Conservation (phyloP, 2,797 vertebrate genomes). For the Esox lucius region DNA sequence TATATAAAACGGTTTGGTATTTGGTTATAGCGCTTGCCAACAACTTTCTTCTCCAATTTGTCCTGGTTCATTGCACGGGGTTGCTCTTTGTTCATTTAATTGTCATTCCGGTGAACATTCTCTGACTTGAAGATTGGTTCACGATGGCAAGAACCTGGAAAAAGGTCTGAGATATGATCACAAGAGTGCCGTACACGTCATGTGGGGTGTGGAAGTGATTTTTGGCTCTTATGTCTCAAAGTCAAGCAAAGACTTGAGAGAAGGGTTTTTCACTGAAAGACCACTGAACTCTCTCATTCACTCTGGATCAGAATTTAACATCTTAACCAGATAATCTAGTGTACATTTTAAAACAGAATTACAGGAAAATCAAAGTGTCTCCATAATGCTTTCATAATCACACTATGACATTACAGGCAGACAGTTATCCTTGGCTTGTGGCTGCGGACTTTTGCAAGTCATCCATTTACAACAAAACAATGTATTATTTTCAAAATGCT, state of each 20-base stretch:
- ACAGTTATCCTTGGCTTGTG: neutral
- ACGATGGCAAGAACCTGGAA: slow-evolving; percentile 59
- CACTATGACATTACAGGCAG: neutral
- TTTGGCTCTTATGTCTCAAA: slow-evolving; percentile 58
- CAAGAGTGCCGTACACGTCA: slow-evolving; percentile 46
- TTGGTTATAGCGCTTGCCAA: slow-evolving; percentile 61
- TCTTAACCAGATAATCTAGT: slow-evolving; percentile 12
- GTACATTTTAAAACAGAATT: neutral
- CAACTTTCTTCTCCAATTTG: slow-evolving; percentile 56
- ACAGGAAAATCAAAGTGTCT: neutral
- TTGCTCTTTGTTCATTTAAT: slow-evolving; percentile 73
- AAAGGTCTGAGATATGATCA: slow-evolving; percentile 54
- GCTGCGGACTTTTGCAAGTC: slow-evolving; percentile 1
- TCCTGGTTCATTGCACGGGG: slow-evolving; percentile 63
- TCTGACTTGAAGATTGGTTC: slow-evolving; percentile 66
- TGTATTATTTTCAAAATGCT: neutral
- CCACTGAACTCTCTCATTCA: neutral
- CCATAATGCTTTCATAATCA: neutral
- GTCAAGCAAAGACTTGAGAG: slow-evolving; percentile 10
- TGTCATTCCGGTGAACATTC: slow-evolving; percentile 70
- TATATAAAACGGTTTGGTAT: slow-evolving; percentile 44
- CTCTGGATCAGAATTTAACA: slow-evolving; percentile 11
- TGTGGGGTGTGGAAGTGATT: slow-evolving; percentile 63
- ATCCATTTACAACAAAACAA: neutral
- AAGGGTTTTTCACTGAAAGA: neutral